These are phyloP conservation scores for Lindbergichthys nudifrons DNA, from an alignment of 2,797 vertebrate genomes.

Conservation along the genomic window DNA sequence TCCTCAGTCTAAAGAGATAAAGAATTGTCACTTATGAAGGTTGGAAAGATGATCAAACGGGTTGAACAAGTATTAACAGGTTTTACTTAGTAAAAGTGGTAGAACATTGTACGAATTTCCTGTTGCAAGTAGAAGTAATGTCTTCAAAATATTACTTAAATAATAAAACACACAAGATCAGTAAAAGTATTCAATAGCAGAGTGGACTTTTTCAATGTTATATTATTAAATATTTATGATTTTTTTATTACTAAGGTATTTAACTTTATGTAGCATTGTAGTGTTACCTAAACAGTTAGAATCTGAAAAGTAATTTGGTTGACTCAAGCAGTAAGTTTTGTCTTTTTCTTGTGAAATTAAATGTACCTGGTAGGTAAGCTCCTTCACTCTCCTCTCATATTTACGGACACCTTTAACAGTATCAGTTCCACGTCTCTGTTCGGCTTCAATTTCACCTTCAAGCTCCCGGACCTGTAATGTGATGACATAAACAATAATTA, in stretches of 20 bases:
- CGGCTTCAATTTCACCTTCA: constrained; percentile 86
- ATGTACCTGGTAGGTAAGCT: constrained; percentile 88
- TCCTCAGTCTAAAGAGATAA: constrained; percentile 56
- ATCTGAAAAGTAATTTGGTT: not conserved
- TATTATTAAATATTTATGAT: not conserved
- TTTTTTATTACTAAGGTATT: not conserved
- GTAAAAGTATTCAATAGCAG: not conserved
- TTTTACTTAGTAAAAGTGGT: not conserved
- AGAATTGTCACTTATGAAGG: not conserved
- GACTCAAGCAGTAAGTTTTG: not conserved
- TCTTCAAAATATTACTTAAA: not conserved
- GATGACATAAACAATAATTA: not conserved
- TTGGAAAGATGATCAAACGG: not conserved
- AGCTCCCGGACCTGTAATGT: constrained; percentile 86
- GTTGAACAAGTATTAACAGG: not conserved
- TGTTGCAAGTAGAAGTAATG: not conserved
- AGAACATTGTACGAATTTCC: not conserved
- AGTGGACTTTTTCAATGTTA: not conserved
- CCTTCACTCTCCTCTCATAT: constrained; percentile 89
- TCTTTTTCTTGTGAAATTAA: not conserved
- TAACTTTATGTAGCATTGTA: not conserved
- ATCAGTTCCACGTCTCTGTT: constrained; percentile 87
- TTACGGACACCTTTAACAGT: constrained; percentile 88
- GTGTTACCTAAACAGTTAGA: not conserved
- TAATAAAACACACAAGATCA: not conserved